Base-by-base conservation (phyloP, 1,140 invertebrate species). In the Drosophila saltans region DNA sequence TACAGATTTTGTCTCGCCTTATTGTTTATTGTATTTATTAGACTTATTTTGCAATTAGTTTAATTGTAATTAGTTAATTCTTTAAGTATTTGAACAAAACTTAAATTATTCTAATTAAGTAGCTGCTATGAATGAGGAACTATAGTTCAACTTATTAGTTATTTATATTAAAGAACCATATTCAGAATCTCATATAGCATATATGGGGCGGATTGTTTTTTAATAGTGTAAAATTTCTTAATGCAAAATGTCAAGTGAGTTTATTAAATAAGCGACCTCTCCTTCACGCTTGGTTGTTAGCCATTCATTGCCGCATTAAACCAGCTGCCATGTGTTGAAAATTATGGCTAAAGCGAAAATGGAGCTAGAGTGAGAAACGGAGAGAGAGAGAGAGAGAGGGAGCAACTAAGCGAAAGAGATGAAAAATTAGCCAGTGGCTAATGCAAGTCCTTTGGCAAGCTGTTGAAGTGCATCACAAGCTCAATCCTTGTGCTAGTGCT, bases 401-500 rank as follows among this genome's bases (percentile, higher is more conserved):
- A 45, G 43, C 6, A 7, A 36, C 33, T 36, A 48, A 64, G 66
- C 69, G 63, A 66, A 59, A 24, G 43, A 39, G 33, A 58, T 78
- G 55, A 69, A 71, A 48, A 80, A 77, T 74, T 57, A 45, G 59
- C 63, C 45, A 48, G 55, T 33, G 55, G 64, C 66, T 61, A 7
- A 24, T 21, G 61, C 33, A 41, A 61, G 45, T 58, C 62, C 43
- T 57, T 28, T 66, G 68, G 39, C 76, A 75, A 84, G 77, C 79
- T 85, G 75, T 64, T 71, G 64, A 86, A 79, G 70, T 73, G 58
- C 66, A 70, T 77, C 73, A 75, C 66, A 56, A 69, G 70, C 41
- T 52, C n/a, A 61, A 39, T 52, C 39, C 2, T 69, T 45, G 33
- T 36, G 3, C 33, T 7, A 26, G 30, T 41, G 40, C 72, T 63